Percentiles rank a stretch among this genome's conserved stretches.
Evolutionary conservation across 2,888 invertebrate species (phyloP).

Genomic region (Himalopsyche anomala): DNA sequence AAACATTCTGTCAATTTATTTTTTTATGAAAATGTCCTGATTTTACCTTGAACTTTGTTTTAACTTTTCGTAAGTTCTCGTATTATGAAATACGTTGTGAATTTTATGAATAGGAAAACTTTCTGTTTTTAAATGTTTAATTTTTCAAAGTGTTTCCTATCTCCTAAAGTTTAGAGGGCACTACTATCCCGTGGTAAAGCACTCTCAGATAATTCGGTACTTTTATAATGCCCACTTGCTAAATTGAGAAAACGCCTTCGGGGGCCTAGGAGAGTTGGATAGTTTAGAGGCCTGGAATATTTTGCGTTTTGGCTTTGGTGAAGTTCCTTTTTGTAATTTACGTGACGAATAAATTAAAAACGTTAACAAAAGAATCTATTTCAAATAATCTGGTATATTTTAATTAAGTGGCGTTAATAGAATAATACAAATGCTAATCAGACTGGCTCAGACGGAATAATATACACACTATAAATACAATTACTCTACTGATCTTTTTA

Average conservation of each 20-base stretch:
- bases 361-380: too few species aligned
- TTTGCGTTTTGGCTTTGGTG: background rate
- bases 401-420: too few species aligned
- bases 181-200: conserved; percentile 6
- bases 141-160: background rate
- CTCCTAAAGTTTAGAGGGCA: background rate
- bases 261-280: background rate
- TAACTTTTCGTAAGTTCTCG: too few species aligned
- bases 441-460: too few species aligned
- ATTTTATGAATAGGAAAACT: background rate
- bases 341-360: background rate
- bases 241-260: conserved; percentile 23
- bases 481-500: too few species aligned
- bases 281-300: conserved; percentile 30
- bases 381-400: too few species aligned
- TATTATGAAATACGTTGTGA: too few species aligned
- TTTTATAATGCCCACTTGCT: conserved; percentile 34
- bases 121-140: background rate
- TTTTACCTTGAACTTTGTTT: too few species aligned
- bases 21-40: too few species aligned
- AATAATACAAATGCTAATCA: too few species aligned
- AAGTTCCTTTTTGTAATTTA: background rate
- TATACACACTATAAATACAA: too few species aligned
- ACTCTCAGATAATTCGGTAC: conserved; percentile 30
- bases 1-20: too few species aligned